Conservation (phyloP, 2,797 vertebrate genomes). For the Etheostoma perlongum region DNA sequence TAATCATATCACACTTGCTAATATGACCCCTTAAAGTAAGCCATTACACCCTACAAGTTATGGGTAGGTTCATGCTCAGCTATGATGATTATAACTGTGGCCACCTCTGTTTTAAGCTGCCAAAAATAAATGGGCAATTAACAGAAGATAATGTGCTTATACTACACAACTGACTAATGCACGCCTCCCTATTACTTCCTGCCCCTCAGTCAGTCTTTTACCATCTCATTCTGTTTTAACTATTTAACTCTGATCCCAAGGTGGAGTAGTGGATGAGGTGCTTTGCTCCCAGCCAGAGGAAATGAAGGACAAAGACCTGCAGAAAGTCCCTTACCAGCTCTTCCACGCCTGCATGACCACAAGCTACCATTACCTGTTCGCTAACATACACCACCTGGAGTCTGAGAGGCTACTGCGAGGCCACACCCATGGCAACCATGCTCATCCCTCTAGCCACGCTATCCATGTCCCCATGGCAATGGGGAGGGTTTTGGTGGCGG, state of each 20-base stretch:
- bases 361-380: slow-evolving; percentile 83
- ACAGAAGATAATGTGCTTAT: slow-evolving; percentile 19
- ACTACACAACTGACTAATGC: slow-evolving; percentile 18
- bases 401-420: slow-evolving; percentile 76
- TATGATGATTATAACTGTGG: slow-evolving; percentile 16
- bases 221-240: slow-evolving; percentile 17
- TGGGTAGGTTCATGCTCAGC: slow-evolving; percentile 12
- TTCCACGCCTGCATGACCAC: slow-evolving; percentile 90
- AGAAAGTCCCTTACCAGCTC: slow-evolving; percentile 93
- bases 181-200: neutral
- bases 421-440: slow-evolving; percentile 79
- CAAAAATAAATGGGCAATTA: slow-evolving; percentile 20
- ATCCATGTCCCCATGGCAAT: slow-evolving; percentile 75
- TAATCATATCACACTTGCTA: slow-evolving; percentile 46
- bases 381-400: slow-evolving; percentile 84
- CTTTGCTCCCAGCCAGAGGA: slow-evolving; percentile 89
- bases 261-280: slow-evolving; percentile 90
- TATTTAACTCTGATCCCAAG: slow-evolving; percentile 73
- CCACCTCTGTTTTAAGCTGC: slow-evolving; percentile 26
- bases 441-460: slow-evolving; percentile 76
- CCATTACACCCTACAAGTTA: slow-evolving; percentile 25
- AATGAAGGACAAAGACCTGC: slow-evolving; percentile 90
- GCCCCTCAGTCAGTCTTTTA: neutral
- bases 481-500: slow-evolving; percentile 72
- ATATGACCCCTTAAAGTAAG: slow-evolving; percentile 26